Percentiles rank a stretch among this genome's conserved stretches.
These are phyloP conservation scores for Drosophila quinaria DNA, from an alignment of 2,888 invertebrate genomes.

Conservation along the genomic window DNA sequence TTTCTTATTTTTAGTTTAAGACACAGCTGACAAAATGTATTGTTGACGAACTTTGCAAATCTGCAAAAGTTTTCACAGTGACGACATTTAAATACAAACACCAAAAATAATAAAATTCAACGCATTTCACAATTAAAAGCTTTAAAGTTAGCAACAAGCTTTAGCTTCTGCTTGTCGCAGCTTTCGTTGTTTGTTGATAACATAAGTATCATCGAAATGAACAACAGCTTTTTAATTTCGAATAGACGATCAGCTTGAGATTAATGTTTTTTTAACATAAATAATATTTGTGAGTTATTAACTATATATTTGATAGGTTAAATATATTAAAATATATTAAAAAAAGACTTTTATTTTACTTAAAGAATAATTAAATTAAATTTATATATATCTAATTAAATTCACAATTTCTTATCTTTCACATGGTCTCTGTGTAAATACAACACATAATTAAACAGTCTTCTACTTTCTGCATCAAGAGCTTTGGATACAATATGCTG, in stretches of 20 bases:
- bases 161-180: neutral
- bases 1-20: neutral
- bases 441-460: slow-evolving; percentile 5
- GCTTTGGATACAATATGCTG: slow-evolving; percentile 10
- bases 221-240: too few species aligned
- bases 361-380: too few species aligned
- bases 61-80: slow-evolving; percentile 10
- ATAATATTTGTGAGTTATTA: too few species aligned
- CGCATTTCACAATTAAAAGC: slow-evolving; percentile 17
- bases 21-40: neutral
- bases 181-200: too few species aligned
- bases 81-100: neutral
- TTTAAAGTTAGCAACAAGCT: slow-evolving; percentile 8
- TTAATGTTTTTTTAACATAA: too few species aligned
- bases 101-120: slow-evolving; percentile 3
- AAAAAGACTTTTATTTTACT: too few species aligned
- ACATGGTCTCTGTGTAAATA: slow-evolving; percentile 11
- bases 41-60: neutral
- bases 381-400: too few species aligned
- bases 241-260: too few species aligned
- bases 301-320: too few species aligned
- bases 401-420: neutral
- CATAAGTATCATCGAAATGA: too few species aligned
- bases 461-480: neutral
- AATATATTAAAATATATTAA: too few species aligned